A percentile compares a stretch with the other conserved stretches of the same genome.
Evolutionary conservation across 2,113 vertebrate species (phyloP).

Genomic region (Microtus montanus): DNA sequence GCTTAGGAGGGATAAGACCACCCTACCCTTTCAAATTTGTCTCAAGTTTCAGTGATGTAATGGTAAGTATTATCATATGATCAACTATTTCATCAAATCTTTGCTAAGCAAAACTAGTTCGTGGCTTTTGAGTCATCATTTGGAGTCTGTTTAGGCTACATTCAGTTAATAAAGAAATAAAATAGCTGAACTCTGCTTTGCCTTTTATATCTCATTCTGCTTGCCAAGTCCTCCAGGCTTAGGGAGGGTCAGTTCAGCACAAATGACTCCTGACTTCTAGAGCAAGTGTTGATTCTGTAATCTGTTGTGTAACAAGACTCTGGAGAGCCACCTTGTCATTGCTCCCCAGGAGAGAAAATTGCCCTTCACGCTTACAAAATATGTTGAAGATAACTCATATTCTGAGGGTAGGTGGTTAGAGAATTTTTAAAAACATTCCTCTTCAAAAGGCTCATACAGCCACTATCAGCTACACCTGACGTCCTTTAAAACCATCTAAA

Average conservation of each 20-base stretch:
- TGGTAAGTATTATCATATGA: conserved; percentile 55
- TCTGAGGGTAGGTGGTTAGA: neutral
- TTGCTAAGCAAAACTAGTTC: conserved; percentile 64
- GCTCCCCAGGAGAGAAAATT: conserved; percentile 46
- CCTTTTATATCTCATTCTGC: conserved; percentile 66
- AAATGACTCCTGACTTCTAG: conserved; percentile 62
- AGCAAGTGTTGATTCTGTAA: conserved; percentile 68
- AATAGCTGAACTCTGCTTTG: conserved; percentile 74
- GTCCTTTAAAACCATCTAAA: conserved; percentile 13
- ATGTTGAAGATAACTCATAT: conserved; percentile 18
- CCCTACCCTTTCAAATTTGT: conserved; percentile 21
- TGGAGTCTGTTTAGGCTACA: conserved; percentile 70
- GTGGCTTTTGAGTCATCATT: conserved; percentile 55
- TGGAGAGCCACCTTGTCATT: conserved; percentile 59
- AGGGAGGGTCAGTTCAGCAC: conserved; percentile 68
- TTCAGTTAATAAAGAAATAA: conserved; percentile 73
- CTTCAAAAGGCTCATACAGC: neutral
- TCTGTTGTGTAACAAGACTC: conserved; percentile 68
- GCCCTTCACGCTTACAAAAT: conserved; percentile 63
- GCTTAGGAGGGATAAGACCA: conserved; percentile 34
- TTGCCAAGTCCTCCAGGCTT: conserved; percentile 70
- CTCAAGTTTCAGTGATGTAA: conserved; percentile 64
- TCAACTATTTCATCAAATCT: conserved; percentile 69
- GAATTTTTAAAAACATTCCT: neutral
- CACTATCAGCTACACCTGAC: neutral